Evolutionary conservation across 1,140 invertebrate species (phyloP), one percentile per base, ranked within the genome.

Genomic region (Euura saliciscinereae): DNA sequence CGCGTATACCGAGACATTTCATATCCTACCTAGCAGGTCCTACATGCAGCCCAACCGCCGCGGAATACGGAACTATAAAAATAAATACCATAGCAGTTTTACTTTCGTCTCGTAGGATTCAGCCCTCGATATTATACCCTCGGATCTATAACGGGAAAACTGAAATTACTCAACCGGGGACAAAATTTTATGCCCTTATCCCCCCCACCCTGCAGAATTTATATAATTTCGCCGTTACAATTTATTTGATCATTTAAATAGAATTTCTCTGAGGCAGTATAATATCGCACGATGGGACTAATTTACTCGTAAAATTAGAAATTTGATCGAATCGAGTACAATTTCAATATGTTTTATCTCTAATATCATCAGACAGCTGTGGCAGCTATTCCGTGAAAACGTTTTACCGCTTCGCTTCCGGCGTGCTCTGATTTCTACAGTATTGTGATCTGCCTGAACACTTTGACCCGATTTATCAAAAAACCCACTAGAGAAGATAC

Each of bases 1-100:
- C 28, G 28, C 46, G 44, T 45, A 68, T 66, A 68, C 45, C 70
- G 28, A 69, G 66, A 66, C 51, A 65, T 74, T 43, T 71, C 45
- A 43, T 43, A 69, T 65, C 2, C 43, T 7, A 42, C 43, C 28
- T 64, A 10, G 51, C 28, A 28, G 28, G 28, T 28, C 28, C 28
- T 28, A 28, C 28, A 28, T 28, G 28, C 28, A 28, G 28, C 28
- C 28, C 28, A 28, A 1, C 28, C 28, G 28, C 28, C 13, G 51
- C 13, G 13, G 51, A 59, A 59, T 28, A 59, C 13, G 51, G 13
- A 59, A 59, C 6, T 59, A 59, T 59, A 59, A 11, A 59, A 59
- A 59, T 11, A 59, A 59, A 59, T 59, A 59, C 51, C 3, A n/a
- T n/a, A 8, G 10, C 51, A 8, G 5, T 59, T 59, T 8, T 59